Conservation (phyloP, 2,797 vertebrate species). For the Pampus argenteus region DNA sequence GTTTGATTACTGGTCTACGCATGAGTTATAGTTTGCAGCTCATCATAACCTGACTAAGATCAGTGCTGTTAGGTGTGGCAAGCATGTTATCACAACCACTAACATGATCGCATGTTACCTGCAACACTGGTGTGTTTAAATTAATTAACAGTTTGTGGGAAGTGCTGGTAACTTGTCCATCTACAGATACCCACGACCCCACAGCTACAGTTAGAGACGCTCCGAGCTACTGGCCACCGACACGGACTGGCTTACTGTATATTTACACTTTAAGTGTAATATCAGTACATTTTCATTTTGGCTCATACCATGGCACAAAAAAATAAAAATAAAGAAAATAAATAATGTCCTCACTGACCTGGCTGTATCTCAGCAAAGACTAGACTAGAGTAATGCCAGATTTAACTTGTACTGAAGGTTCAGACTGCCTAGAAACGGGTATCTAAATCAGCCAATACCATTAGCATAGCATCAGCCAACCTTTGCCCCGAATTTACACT, state of each 20-base stretch:
- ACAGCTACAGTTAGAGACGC: slow-evolving; percentile 63
- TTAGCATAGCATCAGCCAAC: neutral
- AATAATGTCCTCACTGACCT: neutral
- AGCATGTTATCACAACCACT: slow-evolving; percentile 18
- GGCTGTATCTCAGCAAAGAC: slow-evolving; percentile 6
- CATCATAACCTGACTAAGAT: slow-evolving; percentile 32
- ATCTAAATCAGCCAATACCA: neutral
- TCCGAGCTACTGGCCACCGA: neutral
- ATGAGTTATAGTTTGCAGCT: slow-evolving; percentile 42
- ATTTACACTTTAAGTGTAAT: neutral
- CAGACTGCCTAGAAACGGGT: neutral
- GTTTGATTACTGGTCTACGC: slow-evolving; percentile 36
- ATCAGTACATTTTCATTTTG: neutral
- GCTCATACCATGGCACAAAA: slow-evolving; percentile 14
- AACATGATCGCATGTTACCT: slow-evolving; percentile 10
- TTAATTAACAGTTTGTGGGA: slow-evolving; percentile 7
- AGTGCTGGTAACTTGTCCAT: slow-evolving; percentile 14
- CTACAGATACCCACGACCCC: slow-evolving; percentile 12
- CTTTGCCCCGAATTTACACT: slow-evolving; percentile 1
- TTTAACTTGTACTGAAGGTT: neutral
- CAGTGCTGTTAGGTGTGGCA: slow-evolving; percentile 6
- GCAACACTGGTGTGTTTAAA: slow-evolving; percentile 3
- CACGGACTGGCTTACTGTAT: neutral
- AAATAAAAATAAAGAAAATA: neutral
- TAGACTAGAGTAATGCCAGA: no score